Evolutionary conservation across 2,888 invertebrate species (phyloP), one percentile per base, ranked within the genome.

Genomic region (Nymphalis urticae): DNA sequence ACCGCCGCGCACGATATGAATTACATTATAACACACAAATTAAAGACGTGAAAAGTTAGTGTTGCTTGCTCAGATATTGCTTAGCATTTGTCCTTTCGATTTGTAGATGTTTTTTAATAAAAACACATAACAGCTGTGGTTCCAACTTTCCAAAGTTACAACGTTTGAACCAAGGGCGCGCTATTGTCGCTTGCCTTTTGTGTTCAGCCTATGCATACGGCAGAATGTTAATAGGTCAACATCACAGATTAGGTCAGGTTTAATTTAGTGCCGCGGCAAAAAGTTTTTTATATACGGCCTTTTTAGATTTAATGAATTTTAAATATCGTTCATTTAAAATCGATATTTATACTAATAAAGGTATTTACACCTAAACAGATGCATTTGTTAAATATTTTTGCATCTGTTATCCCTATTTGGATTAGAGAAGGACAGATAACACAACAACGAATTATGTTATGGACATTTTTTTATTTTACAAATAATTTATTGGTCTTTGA

Each of bases 161-260:
- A 42, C 72, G 76, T 77, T 77, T 71, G 69, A 75, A 59, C 67
- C 78, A 79, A 82, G 82, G 83, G 77, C 81, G 74, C 32, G 68
- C 77, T 68, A 77, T 81, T 82, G 80, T 81, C 73, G 76, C 73
- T 68, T 64, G 77, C 66, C 82, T 82, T 80, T 82, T 83, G 82
- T 82, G 77, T 75, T 71, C 75, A 68, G 62, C 72, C 72, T 72
- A 68, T 69, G 71, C 72, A 68, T 68, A 70, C 71, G 65, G 62
- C 63, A 71, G 71, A 71, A 71, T 71, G 75, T 77, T 80, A 78
- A 77, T 79, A 78, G 81, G 80, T 81, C 81, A 80, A 77, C 75
- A 68, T 72, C 75, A 72, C 71, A 73, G 73, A 75, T 73, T 74
- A 73, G 75, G 75, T 75, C 73, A 74, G 73, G 64, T 72, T 73